phyloP scores from a whole-genome alignment of 2,797 vertebrate species.

The Acomys russatus region DNA sequence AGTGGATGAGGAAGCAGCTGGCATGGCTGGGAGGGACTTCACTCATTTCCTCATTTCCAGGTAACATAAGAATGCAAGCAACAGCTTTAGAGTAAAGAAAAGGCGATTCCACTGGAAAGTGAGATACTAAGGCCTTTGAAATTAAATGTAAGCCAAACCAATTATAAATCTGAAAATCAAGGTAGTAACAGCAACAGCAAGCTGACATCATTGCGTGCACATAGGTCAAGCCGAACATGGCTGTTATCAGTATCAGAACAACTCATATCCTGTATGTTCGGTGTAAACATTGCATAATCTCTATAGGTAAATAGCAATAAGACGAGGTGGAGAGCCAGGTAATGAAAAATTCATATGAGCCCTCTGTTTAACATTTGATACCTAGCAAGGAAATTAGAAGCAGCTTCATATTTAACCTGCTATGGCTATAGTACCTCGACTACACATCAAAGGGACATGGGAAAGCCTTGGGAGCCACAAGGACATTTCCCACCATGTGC shows the following conservation, averaged over 20 bases:
- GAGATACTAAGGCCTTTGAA: neutral
- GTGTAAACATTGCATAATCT: neutral
- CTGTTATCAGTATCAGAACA: neutral
- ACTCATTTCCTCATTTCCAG: conserved; percentile 47
- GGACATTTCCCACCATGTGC: neutral
- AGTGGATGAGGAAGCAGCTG: neutral
- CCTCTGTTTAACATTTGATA: neutral
- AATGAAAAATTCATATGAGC: conserved; percentile 18
- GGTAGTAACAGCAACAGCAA: neutral
- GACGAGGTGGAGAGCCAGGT: conserved; percentile 15
- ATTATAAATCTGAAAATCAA: neutral
- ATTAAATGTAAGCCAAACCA: conserved; percentile 16
- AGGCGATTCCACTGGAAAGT: neutral
- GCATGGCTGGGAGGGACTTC: neutral
- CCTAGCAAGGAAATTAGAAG: conserved; percentile 48
- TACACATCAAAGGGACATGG: neutral
- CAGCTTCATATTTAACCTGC: conserved; percentile 1
- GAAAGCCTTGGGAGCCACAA: neutral
- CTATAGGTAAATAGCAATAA: conserved; percentile 19
- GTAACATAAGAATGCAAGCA: conserved; percentile 16
- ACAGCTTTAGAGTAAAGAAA: neutral
- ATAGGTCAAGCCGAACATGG: neutral
- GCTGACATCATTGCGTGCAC: neutral
- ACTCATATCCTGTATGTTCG: neutral
- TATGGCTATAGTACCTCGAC: neutral